Conservation (phyloP, 2,113 vertebrate genomes). For the Piaya cayana region DNA sequence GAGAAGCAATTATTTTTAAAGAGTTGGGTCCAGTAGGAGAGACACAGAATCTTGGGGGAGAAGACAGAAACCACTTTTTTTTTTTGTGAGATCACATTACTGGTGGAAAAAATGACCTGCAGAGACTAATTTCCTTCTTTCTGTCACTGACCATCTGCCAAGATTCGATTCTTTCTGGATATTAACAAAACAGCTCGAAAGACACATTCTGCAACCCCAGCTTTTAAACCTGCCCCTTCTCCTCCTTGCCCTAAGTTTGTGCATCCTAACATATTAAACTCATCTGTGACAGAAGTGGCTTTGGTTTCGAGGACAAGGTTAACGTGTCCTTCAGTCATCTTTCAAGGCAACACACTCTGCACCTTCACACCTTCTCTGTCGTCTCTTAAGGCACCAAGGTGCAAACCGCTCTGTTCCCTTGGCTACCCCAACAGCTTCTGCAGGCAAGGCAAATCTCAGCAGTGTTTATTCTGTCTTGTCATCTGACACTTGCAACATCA, state of each 20-base stretch:
- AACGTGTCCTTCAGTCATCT: neutral
- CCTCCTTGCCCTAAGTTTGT: neutral
- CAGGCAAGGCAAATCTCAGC: neutral
- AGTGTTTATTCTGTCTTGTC: neutral
- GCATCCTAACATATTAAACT: neutral
- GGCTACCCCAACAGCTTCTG: neutral
- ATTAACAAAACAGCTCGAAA: neutral
- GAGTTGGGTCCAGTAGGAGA: neutral
- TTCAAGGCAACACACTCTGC: neutral
- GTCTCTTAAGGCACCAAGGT: neutral
- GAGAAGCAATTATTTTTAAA: neutral
- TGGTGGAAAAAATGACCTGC: slow-evolving; percentile 49
- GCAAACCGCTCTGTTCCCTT: neutral
- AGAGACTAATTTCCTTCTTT: slow-evolving; percentile 3
- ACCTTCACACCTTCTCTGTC: neutral
- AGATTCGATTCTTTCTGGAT: neutral
- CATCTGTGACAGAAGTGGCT: neutral
- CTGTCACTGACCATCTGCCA: slow-evolving; percentile 42
- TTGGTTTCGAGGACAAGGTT: neutral
- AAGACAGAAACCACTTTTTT: neutral
- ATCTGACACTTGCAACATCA: neutral
- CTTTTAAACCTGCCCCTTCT: neutral
- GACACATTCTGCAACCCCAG: neutral
- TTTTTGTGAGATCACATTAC: neutral
- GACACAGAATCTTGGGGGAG: neutral